Evolutionary conservation across 2,888 invertebrate species (phyloP).

Genomic region (Encarsia formosa): DNA sequence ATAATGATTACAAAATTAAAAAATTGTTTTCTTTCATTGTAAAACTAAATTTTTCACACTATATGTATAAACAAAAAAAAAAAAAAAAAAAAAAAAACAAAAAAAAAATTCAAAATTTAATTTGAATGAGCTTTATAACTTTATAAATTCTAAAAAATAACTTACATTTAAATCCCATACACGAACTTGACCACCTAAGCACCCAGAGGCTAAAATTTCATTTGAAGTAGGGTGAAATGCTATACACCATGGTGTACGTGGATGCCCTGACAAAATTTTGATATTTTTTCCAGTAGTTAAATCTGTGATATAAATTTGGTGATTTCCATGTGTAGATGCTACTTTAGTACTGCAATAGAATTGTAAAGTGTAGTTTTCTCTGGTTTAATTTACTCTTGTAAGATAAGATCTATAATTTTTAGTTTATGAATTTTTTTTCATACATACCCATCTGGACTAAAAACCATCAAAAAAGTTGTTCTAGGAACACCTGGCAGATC

Average conservation of each 20-base stretch:
- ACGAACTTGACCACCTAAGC: conserved; percentile 82
- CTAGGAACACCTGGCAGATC: conserved; percentile 71
- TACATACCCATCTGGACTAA: conserved; percentile 79
- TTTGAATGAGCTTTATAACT: neutral
- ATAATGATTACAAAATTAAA: no score
- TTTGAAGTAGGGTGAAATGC: conserved; percentile 82
- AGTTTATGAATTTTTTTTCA: no score
- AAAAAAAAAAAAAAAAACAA: no score
- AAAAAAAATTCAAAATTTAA: conserved; percentile 5
- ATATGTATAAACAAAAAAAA: no score
- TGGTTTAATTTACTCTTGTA: conserved; percentile 6
- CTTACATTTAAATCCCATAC: conserved; percentile 80
- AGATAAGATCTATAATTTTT: no score
- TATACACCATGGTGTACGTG: conserved; percentile 86
- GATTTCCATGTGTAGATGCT: conserved; percentile 86
- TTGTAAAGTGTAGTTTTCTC: no score
- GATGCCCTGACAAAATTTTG: conserved; percentile 74
- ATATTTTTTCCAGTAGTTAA: conserved; percentile 74
- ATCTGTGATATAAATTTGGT: conserved; percentile 81
- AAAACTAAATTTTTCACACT: no score
- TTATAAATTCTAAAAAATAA: conserved; percentile 18
- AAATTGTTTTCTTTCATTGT: no score
- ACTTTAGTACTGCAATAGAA: conserved; percentile 64
- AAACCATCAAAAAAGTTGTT: conserved; percentile 82
- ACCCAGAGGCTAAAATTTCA: conserved; percentile 81